phyloP scores from a whole-genome alignment of 1,140 invertebrate genomes.

The Diachasma alloeum region DNA sequence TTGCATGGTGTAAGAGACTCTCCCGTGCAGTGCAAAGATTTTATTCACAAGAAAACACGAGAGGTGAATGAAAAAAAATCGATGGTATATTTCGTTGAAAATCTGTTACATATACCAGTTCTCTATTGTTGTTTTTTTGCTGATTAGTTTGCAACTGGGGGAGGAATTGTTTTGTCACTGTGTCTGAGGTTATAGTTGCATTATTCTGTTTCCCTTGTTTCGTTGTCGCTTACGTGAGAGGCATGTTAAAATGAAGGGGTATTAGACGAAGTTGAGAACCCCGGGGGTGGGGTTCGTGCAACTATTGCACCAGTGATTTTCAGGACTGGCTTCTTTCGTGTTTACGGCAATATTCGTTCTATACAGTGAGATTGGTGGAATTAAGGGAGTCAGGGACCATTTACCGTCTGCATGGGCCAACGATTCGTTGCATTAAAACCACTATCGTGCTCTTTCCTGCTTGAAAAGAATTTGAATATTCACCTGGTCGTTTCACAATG shows the following conservation, averaged over 20 bases:
- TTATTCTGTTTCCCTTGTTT: background rate
- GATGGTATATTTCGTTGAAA: no score
- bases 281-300: background rate
- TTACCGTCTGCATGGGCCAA: background rate
- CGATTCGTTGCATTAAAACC: background rate
- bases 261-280: background rate
- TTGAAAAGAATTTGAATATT: conserved; percentile 15
- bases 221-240: background rate
- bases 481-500: background rate
- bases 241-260: background rate
- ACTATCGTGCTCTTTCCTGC: background rate
- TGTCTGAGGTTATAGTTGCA: background rate
- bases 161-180: background rate
- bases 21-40: background rate
- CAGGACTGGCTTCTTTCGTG: background rate
- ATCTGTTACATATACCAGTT: no score
- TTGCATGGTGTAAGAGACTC: background rate
- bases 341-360: background rate
- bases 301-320: background rate
- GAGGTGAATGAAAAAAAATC: no score
- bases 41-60: no score
- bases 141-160: no score
- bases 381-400: conserved; percentile 6
- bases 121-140: background rate
- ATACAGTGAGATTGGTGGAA: background rate